Base-by-base conservation (phyloP, 2,888 invertebrate genomes). In the Ennomos erosarius region DNA sequence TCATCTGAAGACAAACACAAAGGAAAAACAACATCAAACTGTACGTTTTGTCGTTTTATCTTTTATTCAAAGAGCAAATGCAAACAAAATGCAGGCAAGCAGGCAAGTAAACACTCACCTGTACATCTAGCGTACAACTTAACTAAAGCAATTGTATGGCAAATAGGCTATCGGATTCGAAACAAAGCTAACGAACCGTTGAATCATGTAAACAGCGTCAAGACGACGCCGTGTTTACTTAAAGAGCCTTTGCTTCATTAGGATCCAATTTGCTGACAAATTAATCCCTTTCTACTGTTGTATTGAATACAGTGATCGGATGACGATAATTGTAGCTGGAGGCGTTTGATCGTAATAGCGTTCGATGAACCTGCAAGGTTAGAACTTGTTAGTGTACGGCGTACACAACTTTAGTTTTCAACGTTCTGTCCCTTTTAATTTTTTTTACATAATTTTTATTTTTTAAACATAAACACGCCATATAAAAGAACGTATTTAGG, bases 161-260 rank as follows among this genome's bases (percentile, higher is more conserved):
- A 68, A 71, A 70, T 66, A 64, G 71, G 64, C 79, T 86, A 91
- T 92, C 86, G 87, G 84, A 88, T 89, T 87, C 83, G 90, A 86
- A 91, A 90, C 90, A 90, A 90, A 90, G 88, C 90, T 92, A 92
- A 92, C 91, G 91, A 92, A 92, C 90, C 91, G 88, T 79, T 79
- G 88, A 83, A 87, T 86, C 89, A 88, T 89, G 91, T 92, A 91
- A 90, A 91, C 91, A 91, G 84, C 81, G 82, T 72, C 86, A 90
- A 91, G 90, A 90, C 88, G 88, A 87, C 85, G 88, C 87, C 88
- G 89, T 91, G 90, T 92, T 92, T 91, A 90, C 88, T 84, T 87
- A 87, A 87, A 89, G 88, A 86, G 89, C 90, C 91, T 92, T 92
- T 92, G 91, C 89, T 92, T 92, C 91, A 92, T 92, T 91, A 92